Conservation (phyloP, 2,113 vertebrate genomes). For the Pterocles gutturalis region DNA sequence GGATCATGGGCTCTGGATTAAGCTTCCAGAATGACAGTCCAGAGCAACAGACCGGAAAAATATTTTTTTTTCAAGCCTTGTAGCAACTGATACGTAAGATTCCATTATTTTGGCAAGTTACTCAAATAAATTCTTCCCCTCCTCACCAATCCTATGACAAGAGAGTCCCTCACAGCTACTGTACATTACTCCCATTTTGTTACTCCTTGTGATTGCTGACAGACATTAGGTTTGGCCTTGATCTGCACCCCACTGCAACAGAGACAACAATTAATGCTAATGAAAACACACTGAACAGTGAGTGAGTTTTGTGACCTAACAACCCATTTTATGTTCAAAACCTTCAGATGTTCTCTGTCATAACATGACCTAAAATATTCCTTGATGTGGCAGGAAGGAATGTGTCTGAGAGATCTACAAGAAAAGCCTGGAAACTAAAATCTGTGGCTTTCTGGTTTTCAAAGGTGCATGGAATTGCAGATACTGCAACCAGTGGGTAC, state of each 20-base stretch:
- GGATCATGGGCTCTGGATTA: neutral
- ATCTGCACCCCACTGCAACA: neutral
- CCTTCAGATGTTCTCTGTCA: neutral
- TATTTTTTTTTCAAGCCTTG: neutral
- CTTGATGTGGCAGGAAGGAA: neutral
- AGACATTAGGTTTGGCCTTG: neutral
- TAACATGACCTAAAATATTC: neutral
- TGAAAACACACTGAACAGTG: neutral
- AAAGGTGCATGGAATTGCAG: neutral
- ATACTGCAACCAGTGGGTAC: neutral
- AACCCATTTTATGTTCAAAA: neutral
- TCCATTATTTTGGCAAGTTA: neutral
- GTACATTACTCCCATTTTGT: neutral
- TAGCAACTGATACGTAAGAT: neutral
- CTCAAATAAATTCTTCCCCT: neutral
- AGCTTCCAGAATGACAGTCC: neutral
- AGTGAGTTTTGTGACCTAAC: neutral
- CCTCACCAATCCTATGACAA: neutral
- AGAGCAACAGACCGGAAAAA: neutral
- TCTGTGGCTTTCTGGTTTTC: neutral
- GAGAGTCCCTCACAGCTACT: neutral
- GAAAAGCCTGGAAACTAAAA: neutral
- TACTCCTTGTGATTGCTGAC: neutral
- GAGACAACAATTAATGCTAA: neutral
- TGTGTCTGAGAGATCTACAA: neutral